phyloP scores from a whole-genome alignment of 2,888 invertebrate species.

The Gandaritis pyraliata region DNA sequence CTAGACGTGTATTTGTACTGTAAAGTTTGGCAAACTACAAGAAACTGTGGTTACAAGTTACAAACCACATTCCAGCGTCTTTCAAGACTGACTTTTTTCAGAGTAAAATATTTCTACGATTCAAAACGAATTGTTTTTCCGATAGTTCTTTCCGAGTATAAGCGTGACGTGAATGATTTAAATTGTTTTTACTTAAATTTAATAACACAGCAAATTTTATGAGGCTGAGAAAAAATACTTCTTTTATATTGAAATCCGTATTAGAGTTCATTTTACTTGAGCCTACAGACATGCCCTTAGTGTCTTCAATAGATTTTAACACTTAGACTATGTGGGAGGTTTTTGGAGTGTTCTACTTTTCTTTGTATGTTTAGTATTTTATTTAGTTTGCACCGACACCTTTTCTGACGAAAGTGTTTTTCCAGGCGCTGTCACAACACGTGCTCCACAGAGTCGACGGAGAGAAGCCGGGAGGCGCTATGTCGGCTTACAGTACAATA shows the following conservation, averaged over 20 bases:
- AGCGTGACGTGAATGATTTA: background rate
- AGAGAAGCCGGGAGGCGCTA: conserved; percentile 61
- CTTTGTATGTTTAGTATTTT: background rate
- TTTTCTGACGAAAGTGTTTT: conserved; percentile 12
- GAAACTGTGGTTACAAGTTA: background rate
- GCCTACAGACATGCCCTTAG: too few relatives aligned
- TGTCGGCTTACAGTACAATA: conserved; percentile 76
- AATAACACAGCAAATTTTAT: background rate
- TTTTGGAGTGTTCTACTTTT: too few relatives aligned
- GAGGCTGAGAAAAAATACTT: too few relatives aligned
- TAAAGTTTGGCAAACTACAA: background rate
- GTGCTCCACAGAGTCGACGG: conserved; percentile 76
- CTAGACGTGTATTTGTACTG: background rate
- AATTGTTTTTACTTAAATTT: background rate
- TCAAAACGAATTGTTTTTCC: background rate
- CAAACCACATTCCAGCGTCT: background rate
- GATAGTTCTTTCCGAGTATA: background rate
- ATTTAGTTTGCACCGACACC: background rate
- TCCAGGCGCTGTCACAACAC: conserved; percentile 72
- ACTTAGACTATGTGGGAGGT: too few relatives aligned
- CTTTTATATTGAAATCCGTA: too few relatives aligned
- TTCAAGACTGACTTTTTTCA: background rate
- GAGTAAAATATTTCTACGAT: background rate
- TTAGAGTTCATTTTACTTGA: too few relatives aligned
- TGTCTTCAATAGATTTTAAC: too few relatives aligned